phyloP scores from a whole-genome alignment of 1,140 invertebrate genomes.

The Bacillus rossius region DNA sequence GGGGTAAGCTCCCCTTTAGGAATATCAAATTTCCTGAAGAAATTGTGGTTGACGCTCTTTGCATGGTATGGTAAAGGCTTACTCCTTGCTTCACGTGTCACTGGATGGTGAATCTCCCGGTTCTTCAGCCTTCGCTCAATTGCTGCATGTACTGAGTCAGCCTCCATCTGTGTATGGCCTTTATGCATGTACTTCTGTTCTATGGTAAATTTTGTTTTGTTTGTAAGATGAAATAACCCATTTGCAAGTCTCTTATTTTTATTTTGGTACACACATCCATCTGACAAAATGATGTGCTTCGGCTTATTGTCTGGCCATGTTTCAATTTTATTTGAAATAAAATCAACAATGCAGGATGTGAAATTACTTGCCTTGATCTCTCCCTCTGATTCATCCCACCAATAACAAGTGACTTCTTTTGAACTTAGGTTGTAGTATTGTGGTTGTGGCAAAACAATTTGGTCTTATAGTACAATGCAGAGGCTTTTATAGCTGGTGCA shows the following conservation, averaged over 20 bases:
- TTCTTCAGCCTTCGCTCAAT: constrained; percentile 12
- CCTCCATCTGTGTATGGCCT: constrained; percentile 22
- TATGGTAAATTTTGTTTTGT: constrained; percentile 18
- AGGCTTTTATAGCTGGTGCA: constrained; percentile 32
- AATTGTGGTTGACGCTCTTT: constrained; percentile 1
- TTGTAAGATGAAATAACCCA: constrained; percentile 18
- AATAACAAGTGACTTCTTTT: background rate
- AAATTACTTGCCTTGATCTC: constrained; percentile 20
- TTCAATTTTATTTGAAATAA: background rate
- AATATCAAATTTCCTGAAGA: constrained; percentile 10
- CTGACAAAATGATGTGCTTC: constrained; percentile 22
- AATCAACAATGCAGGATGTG: constrained; percentile 18
- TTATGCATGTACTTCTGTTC: constrained; percentile 31
- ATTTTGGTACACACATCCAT: background rate
- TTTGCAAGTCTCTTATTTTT: constrained; percentile 26
- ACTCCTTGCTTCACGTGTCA: constrained; percentile 8
- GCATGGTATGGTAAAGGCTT: constrained; percentile 11
- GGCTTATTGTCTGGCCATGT: background rate
- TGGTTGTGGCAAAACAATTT: constrained; percentile 43
- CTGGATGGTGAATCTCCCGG: constrained; percentile 15
- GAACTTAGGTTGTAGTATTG: constrained; percentile 40
- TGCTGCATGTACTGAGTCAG: background rate
- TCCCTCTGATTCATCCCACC: constrained; percentile 15
- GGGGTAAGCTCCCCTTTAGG: background rate
- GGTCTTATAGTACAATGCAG: constrained; percentile 41